These are phyloP conservation scores for Caenorhabditis macrosperma DNA, from an alignment of 2,888 invertebrate genomes.

Conservation along the genomic window DNA sequence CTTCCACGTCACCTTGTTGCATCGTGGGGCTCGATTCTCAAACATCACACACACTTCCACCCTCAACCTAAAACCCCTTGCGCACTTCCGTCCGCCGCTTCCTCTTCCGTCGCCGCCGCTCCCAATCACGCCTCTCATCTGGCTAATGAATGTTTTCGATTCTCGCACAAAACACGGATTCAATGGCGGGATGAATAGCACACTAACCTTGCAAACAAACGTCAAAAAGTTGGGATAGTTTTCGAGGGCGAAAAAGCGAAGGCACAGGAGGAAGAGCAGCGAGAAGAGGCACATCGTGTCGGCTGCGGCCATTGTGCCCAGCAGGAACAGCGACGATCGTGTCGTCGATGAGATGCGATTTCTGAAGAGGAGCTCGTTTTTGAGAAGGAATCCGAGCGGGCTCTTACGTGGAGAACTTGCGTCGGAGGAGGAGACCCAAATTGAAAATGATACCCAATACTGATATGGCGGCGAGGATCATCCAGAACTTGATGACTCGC, in stretches of 20 bases:
- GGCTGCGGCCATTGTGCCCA: conserved; percentile 76
- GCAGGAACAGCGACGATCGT: conserved; percentile 72
- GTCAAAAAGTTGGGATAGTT: conserved; percentile 66
- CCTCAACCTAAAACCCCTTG: not conserved
- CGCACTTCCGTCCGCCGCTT: conserved; percentile 45
- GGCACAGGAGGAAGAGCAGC: conserved; percentile 68
- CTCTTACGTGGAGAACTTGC: conserved; percentile 53
- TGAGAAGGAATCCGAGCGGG: too few relatives aligned
- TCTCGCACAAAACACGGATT: not conserved
- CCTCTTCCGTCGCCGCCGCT: not conserved
- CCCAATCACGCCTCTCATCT: conserved; percentile 29
- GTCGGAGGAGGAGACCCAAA: conserved; percentile 43
- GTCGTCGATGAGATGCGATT: conserved; percentile 68
- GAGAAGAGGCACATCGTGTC: conserved; percentile 74
- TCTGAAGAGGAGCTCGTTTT: too few relatives aligned
- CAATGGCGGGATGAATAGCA: conserved; percentile 4
- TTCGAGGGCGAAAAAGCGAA: conserved; percentile 68
- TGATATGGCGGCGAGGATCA: conserved; percentile 56
- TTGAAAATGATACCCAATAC: conserved; percentile 62
- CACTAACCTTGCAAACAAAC: conserved; percentile 74
- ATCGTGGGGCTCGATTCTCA: not conserved
- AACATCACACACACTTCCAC: conserved; percentile 12
- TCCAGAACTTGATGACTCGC: conserved; percentile 55
- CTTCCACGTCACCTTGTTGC: not conserved
- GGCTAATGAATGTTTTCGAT: conserved; percentile 42